phyloP scores from a whole-genome alignment of 2,888 invertebrate genomes.

The Agonopterix arenella region DNA sequence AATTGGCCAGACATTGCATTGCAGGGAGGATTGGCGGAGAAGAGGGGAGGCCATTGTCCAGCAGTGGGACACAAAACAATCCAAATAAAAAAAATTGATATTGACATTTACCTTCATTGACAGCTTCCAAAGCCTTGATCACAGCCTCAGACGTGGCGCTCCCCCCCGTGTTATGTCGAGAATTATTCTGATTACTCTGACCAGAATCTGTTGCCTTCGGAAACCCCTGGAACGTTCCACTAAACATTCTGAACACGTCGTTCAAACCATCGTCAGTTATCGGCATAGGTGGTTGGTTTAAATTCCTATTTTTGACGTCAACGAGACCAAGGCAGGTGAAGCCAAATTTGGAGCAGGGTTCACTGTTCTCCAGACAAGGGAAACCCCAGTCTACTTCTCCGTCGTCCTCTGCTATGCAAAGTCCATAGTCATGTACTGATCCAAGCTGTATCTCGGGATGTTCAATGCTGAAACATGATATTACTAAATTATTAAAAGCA shows the following conservation, averaged over 20 bases:
- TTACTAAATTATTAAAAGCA: too few relatives aligned
- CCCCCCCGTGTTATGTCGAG: slow-evolving; percentile 58
- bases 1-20: too few relatives aligned
- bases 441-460: slow-evolving; percentile 79
- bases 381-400: slow-evolving; percentile 97
- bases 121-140: slow-evolving; percentile 58
- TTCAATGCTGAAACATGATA: slow-evolving; percentile 71
- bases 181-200: slow-evolving; percentile 51
- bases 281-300: slow-evolving; percentile 40
- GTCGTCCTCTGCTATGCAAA: slow-evolving; percentile 97
- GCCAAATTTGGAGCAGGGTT: slow-evolving; percentile 95
- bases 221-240: slow-evolving; percentile 48
- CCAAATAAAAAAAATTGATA: background rate
- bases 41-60: too few relatives aligned
- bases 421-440: slow-evolving; percentile 84
- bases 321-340: slow-evolving; percentile 93
- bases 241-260: slow-evolving; percentile 21
- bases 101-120: slow-evolving; percentile 51
- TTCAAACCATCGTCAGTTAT: slow-evolving; percentile 58
- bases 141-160: slow-evolving; percentile 68
- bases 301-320: slow-evolving; percentile 77
- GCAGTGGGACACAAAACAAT: too few relatives aligned
- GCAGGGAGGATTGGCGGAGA: too few relatives aligned
- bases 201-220: slow-evolving; percentile 50
- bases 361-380: slow-evolving; percentile 91